Evolutionary conservation across 1,140 invertebrate species (phyloP), one percentile per base, ranked within the genome.

Genomic region (Aphidius gifuensis): DNA sequence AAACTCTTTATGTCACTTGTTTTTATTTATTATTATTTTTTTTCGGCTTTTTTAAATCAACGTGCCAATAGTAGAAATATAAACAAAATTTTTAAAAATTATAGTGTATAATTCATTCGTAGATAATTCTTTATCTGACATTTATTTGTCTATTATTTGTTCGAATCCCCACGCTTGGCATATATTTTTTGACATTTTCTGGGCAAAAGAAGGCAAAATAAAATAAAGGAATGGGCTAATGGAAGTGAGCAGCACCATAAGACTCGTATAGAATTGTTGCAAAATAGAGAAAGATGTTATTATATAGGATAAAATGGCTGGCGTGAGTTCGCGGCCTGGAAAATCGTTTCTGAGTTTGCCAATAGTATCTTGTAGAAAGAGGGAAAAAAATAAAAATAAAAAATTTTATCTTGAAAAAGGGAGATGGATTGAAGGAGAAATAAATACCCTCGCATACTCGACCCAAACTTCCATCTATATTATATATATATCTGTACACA

Each of bases 321-420:
- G 71, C 70, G 71, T 60, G 68, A 67, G 63, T 74, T 66, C 67
- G 69, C 65, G 65, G 68, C 69, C 69, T 55, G 74, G 71, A 71
- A 72, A 72, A 71, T 72, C 68, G 65, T 64, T 54, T 39, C 71
- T 65, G 71, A 70, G 62, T 70, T 71, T 77, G 75, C 77, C 75
- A 77, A 76, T 40, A 58, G 42, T 58, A 42, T 58, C 45, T 58
- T 44, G 42, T 40, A 40, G 42, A 7, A 21, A 48, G 46, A 48
- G 46, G 9, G 21, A 48, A 23, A 43, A 53, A 51, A 51, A 51
- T 44, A 48, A 42, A 21, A 44, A 9, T 39, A 51, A 62, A 58
- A 50, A 50, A 23, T 50, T 23, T 50, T 50, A 7, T 50, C 48
- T 5, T 50, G 2, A 32, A 32, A 32, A 32, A 32, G 23, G 23